These are phyloP conservation scores for Pollenia labialis DNA, from an alignment of 2,888 invertebrate species.

Conservation along the genomic window DNA sequence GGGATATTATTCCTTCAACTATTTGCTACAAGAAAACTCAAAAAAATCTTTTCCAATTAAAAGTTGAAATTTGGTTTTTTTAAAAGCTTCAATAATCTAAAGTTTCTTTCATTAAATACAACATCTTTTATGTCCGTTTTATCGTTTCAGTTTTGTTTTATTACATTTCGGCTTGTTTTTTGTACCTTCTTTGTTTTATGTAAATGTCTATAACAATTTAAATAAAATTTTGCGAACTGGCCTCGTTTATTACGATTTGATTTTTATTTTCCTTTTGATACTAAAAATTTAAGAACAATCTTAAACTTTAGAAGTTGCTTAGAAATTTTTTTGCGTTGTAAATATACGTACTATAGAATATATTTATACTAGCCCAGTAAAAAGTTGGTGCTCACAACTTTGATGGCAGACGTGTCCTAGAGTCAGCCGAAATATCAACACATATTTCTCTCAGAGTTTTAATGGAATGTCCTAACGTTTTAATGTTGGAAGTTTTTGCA, in stretches of 20 bases:
- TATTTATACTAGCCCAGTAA: too few relatives aligned
- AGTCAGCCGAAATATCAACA: too few relatives aligned
- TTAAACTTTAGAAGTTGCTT: neutral
- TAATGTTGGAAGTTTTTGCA: too few relatives aligned
- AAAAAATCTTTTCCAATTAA: constrained; percentile 2
- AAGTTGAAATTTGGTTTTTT: constrained; percentile 9
- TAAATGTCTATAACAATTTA: constrained; percentile 34
- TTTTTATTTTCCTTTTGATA: constrained; percentile 1
- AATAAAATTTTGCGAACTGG: constrained; percentile 61
- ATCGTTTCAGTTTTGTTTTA: neutral
- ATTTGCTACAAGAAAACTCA: neutral
- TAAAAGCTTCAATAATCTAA: neutral
- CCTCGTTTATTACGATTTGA: constrained; percentile 33
- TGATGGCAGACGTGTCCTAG: too few relatives aligned
- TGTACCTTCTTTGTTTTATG: neutral
- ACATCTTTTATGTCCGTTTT: neutral
- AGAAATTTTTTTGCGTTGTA: neutral
- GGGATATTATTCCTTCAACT: neutral
- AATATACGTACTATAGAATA: too few relatives aligned
- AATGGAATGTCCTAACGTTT: too few relatives aligned
- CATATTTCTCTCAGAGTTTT: too few relatives aligned
- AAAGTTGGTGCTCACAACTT: too few relatives aligned
- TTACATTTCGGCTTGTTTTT: neutral
- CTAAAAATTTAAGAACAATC: neutral
- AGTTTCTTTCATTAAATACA: constrained; percentile 9